These are phyloP conservation scores for Zosterops japonicus DNA, from an alignment of 2,113 vertebrate genomes.

Conservation along the genomic window DNA sequence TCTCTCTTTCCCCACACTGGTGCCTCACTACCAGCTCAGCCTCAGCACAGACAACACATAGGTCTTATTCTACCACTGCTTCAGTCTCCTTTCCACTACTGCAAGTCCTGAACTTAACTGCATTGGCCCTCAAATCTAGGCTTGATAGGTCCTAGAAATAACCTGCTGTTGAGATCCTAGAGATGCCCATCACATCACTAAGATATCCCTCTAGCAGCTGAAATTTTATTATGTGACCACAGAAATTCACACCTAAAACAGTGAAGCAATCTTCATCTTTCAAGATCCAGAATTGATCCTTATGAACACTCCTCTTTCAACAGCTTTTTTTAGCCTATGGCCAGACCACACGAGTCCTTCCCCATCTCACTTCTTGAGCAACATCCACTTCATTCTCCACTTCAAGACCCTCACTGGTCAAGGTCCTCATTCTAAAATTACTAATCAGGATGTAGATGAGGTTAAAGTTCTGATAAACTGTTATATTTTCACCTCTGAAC, in stretches of 20 bases:
- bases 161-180: neutral
- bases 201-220: neutral
- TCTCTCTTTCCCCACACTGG: rapidly evolving
- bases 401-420: neutral
- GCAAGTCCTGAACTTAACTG: neutral
- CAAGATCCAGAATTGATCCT: neutral
- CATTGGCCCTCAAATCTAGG: neutral
- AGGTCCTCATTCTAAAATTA: neutral
- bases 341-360: neutral
- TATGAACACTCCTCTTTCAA: neutral
- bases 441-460: neutral
- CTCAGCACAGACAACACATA: neutral
- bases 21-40: neutral
- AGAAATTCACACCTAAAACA: neutral
- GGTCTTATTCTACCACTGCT: rapidly evolving
- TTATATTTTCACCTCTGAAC: neutral
- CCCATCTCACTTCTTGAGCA: neutral
- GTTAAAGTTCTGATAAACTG: neutral
- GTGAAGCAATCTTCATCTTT: neutral
- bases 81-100: neutral
- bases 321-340: neutral
- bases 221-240: neutral
- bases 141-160: neutral
- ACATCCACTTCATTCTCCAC: neutral
- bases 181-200: neutral